Conservation (phyloP, 2,113 vertebrate species). For the Sialia sialis region DNA sequence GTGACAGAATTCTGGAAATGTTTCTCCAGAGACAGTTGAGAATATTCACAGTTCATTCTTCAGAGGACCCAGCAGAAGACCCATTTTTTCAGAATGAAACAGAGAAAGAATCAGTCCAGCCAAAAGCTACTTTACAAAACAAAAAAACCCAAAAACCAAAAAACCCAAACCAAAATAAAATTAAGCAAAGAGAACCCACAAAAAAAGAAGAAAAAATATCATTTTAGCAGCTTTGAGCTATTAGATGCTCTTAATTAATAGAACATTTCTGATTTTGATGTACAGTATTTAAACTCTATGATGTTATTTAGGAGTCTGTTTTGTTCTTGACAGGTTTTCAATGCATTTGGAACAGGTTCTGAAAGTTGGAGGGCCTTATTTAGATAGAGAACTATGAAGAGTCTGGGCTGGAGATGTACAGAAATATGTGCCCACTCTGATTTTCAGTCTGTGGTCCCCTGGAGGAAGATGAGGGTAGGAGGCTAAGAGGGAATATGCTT, state of each 20-base stretch:
- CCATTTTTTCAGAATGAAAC: neutral
- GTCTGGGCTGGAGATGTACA: neutral
- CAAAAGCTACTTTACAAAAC: neutral
- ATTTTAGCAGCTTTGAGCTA: neutral
- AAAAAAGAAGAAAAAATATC: neutral
- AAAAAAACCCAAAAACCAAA: neutral
- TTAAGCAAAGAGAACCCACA: too few relatives aligned
- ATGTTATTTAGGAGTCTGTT: neutral
- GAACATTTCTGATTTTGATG: slow-evolving; percentile 15
- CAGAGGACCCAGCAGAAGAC: neutral
- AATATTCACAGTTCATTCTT: neutral
- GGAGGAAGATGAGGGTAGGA: neutral
- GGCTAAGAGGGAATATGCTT: neutral
- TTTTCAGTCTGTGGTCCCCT: neutral
- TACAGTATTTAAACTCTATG: neutral
- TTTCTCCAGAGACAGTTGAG: neutral
- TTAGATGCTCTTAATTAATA: neutral
- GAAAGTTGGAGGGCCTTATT: neutral
- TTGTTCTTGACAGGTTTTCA: slow-evolving; percentile 42
- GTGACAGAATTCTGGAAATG: neutral
- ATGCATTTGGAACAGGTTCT: neutral
- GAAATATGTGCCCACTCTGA: neutral
- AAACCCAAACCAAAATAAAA: neutral
- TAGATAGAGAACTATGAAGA: neutral
- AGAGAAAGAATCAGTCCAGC: neutral